Conservation (phyloP, 1,140 invertebrate species). For the Zaprionus capensis region DNA sequence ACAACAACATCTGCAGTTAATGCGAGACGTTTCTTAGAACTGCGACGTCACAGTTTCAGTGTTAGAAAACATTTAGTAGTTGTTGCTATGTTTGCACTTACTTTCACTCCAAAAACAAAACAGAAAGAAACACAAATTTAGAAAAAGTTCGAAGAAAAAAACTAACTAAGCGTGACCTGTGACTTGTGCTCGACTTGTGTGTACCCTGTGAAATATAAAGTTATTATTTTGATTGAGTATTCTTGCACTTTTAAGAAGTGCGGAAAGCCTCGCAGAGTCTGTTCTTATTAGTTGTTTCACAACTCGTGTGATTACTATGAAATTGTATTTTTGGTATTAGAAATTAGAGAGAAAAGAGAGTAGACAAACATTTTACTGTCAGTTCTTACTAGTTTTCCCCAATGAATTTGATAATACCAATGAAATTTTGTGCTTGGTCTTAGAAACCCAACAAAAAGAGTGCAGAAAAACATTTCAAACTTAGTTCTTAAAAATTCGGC, state of each 20-base stretch:
- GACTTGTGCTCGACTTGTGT: neutral
- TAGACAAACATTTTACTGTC: too few relatives aligned
- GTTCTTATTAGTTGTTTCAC: neutral
- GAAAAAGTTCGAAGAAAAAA: slow-evolving; percentile 1
- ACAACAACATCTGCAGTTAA: slow-evolving; percentile 24
- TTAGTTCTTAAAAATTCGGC: too few relatives aligned
- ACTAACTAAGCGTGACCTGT: neutral
- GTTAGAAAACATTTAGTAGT: slow-evolving; percentile 41
- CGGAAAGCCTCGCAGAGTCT: too few relatives aligned
- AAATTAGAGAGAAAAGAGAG: too few relatives aligned
- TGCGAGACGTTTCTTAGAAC: slow-evolving; percentile 43
- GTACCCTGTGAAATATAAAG: neutral
- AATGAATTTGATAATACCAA: too few relatives aligned
- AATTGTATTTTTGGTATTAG: neutral
- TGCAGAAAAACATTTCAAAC: too few relatives aligned
- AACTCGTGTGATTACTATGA: neutral
- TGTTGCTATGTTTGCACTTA: slow-evolving; percentile 52
- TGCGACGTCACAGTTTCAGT: slow-evolving; percentile 16
- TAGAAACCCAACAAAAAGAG: too few relatives aligned
- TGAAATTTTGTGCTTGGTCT: too few relatives aligned
- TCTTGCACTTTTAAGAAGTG: too few relatives aligned
- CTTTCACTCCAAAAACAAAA: slow-evolving; percentile 46
- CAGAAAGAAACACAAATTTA: slow-evolving; percentile 33
- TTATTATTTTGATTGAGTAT: neutral
- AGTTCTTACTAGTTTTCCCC: too few relatives aligned